A percentile compares a stretch with the other conserved stretches of the same genome.
Conservation (phyloP, 2,797 vertebrate genomes). For the Gallinago solitaria region DNA sequence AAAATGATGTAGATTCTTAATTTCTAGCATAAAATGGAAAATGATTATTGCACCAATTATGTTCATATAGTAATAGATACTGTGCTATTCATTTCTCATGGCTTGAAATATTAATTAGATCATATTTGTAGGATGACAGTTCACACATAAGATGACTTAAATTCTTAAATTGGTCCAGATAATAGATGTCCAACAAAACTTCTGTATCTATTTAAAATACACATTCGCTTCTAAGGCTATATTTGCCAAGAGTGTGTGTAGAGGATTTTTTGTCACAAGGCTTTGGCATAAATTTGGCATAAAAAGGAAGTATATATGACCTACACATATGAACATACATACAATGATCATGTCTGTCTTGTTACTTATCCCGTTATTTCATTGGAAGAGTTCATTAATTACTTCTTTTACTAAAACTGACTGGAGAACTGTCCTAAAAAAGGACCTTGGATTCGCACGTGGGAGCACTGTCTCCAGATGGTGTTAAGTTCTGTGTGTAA, state of each 20-base stretch:
- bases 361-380: not conserved
- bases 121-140: not conserved
- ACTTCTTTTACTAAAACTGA: not conserved
- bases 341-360: not conserved
- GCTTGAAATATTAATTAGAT: not conserved
- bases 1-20: not conserved
- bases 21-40: not conserved
- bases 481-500: not conserved
- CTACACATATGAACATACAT: not conserved
- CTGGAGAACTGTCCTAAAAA: not conserved
- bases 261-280: not conserved
- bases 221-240: not conserved
- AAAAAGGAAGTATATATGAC: not conserved
- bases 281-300: not conserved
- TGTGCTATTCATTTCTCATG: not conserved
- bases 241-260: not conserved
- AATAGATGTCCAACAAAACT: not conserved
- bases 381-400: not conserved
- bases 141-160: not conserved
- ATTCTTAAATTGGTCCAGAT: not conserved
- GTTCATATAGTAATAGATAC: not conserved
- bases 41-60: not conserved
- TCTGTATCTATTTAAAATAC: not conserved
- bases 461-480: not conserved
- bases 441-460: not conserved